phyloP scores from a whole-genome alignment of 1,140 invertebrate species.

The Aphaenogaster rudis region DNA sequence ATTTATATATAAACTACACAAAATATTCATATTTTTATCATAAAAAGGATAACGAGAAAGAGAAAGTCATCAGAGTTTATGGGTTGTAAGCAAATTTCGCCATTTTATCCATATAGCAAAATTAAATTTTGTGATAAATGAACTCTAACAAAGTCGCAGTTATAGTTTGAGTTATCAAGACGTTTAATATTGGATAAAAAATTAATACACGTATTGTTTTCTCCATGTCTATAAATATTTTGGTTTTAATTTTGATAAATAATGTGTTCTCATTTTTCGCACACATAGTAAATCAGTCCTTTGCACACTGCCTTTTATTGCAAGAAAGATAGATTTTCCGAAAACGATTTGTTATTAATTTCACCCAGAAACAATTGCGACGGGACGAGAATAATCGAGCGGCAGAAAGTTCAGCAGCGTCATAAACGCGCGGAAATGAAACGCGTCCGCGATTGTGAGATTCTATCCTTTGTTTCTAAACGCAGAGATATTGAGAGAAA shows the following conservation, averaged over 20 bases:
- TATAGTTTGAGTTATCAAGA: neutral
- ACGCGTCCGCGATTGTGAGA: constrained; percentile 27
- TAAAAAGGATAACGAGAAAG: neutral
- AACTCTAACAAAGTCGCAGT: neutral
- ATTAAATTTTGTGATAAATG: neutral
- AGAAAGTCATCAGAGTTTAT: neutral
- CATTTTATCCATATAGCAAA: neutral
- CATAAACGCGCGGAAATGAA: constrained; percentile 27
- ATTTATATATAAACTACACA: neutral
- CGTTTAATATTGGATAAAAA: neutral
- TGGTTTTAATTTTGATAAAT: constrained; percentile 11
- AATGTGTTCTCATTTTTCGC: neutral
- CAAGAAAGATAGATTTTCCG: neutral
- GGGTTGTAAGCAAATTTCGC: neutral
- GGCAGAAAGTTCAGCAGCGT: constrained; percentile 14
- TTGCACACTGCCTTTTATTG: neutral
- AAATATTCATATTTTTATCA: neutral
- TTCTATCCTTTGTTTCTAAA: constrained; percentile 31
- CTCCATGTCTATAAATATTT: neutral
- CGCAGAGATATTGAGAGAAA: constrained; percentile 47
- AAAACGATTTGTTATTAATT: constrained; percentile 28
- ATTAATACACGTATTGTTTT: neutral
- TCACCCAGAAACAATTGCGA: neutral
- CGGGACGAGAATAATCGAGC: constrained; percentile 25
- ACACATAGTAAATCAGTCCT: neutral